Evolutionary conservation across 2,113 vertebrate species (phyloP).

Genomic region (Peucedramus taeniatus): DNA sequence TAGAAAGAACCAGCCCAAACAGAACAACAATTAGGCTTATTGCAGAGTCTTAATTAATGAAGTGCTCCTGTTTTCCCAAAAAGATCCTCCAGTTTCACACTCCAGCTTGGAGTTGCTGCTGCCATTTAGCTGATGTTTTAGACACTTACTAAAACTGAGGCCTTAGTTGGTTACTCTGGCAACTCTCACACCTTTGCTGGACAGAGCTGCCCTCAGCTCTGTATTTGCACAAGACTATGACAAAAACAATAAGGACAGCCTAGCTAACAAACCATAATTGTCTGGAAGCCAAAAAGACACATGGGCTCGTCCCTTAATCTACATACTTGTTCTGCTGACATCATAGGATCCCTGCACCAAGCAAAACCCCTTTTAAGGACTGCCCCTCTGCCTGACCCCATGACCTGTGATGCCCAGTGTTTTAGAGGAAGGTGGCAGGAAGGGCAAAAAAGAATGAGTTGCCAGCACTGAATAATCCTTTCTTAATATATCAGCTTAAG

Average conservation of each 20-base stretch:
- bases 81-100: background rate
- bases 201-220: background rate
- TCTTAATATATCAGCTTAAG: background rate
- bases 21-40: background rate
- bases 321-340: background rate
- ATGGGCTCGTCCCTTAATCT: background rate
- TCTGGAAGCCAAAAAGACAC: background rate
- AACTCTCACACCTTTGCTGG: background rate
- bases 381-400: background rate
- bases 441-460: background rate
- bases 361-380: background rate
- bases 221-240: rapidly evolving
- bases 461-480: background rate
- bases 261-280: background rate
- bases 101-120: background rate
- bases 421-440: background rate
- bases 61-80: background rate
- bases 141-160: background rate
- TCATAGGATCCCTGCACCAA: background rate
- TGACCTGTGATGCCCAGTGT: rapidly evolving
- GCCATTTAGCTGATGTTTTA: background rate
- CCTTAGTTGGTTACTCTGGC: background rate
- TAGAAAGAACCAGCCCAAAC: background rate
- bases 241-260: background rate
- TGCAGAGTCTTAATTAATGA: background rate